Evolutionary conservation across 2,113 vertebrate species (phyloP), one percentile per base, ranked within the genome.

Genomic region (Andinoacara biseriatus): DNA sequence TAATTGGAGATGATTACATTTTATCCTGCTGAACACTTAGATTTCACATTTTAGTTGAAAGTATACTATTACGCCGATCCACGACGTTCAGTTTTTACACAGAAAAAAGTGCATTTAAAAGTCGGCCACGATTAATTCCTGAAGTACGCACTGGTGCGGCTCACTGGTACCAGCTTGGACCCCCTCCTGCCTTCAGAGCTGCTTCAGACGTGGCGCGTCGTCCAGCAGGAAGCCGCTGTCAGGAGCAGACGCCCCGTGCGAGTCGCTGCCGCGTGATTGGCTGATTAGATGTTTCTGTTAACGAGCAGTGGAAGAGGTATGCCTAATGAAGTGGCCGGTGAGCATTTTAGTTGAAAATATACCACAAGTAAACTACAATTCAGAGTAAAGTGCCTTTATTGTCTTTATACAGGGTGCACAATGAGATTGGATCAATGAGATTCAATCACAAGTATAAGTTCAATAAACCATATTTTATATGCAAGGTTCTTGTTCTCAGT

Each of bases 71-170:
- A 35, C 5, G 10, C 24, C 49, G 5, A 10, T 58, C 43, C 2
- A 0, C 20, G 11, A 38, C 33, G 1, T 63, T 69, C 17, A 2
- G 11, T 31, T 52, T 69, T 29, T 7, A 49, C 24, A 3, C 24
- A 29, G 22, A 26, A 1, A 26, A 10, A 20, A 17, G 38, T 46
- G 1, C 13, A n/a, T 10, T 20, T 54, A 54, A 67, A 67, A 46
- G 22, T 67, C 3, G 0, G 38, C 43, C 22, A 18, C 2, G 2
- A 3, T 67, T 65, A 65, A 43, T 17, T 49, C 17, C 38, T 67
- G 26, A 67, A 46, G 40, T 0, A 15, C 22, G 2, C 38, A 0
- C 7, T 0, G 4, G 7, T 43, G 0, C 38, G 3, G 24, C 8
- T 46, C 2, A 0, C 43, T 6, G 18, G 43, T 20, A 35, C 59